A percentile compares a stretch with the other conserved stretches of the same genome.
These are phyloP conservation scores for Sphaerophoria rueppellii DNA, from an alignment of 2,888 invertebrate genomes.

Conservation along the genomic window DNA sequence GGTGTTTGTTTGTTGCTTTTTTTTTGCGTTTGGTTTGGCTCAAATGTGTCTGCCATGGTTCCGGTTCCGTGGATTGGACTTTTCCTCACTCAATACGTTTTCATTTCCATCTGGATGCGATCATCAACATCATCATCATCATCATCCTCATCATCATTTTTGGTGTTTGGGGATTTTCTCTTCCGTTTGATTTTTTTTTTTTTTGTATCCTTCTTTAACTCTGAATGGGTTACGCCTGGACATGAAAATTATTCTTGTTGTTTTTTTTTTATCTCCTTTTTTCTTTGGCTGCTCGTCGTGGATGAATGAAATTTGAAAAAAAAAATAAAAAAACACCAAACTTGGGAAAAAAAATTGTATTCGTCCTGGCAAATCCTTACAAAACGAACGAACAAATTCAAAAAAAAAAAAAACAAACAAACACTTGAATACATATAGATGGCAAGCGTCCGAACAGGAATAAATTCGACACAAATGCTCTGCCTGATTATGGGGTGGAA, in stretches of 20 bases:
- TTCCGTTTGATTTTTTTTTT: not conserved
- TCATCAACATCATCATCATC: constrained; percentile 55
- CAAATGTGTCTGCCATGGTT: constrained; percentile 40
- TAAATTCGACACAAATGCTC: constrained; percentile 85
- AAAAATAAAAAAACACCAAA: constrained; percentile 61
- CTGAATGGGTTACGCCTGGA: constrained; percentile 62
- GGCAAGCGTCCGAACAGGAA: constrained; percentile 82
- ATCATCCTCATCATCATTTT: constrained; percentile 49
- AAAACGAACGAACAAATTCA: not conserved
- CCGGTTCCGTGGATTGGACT: constrained; percentile 33
- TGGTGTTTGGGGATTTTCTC: constrained; percentile 43
- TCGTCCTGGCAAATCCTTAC: constrained; percentile 15
- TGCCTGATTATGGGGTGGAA: constrained; percentile 88
- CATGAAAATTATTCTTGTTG: constrained; percentile 71
- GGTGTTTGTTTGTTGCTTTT: constrained; percentile 32
- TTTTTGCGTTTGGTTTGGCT: not conserved
- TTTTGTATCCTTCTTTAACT: constrained; percentile 40
- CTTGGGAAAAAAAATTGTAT: constrained; percentile 53
- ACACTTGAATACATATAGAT: constrained; percentile 75
- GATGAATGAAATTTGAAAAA: constrained; percentile 37
- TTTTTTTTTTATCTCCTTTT: constrained; percentile 61
- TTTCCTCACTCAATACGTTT: constrained; percentile 60
- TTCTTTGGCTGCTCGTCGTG: constrained; percentile 35
- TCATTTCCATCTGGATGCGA: constrained; percentile 66
- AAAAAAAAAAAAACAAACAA: not conserved